Evolutionary conservation across 2,888 invertebrate species (phyloP).

Genomic region (Chaetoderma sp.): DNA sequence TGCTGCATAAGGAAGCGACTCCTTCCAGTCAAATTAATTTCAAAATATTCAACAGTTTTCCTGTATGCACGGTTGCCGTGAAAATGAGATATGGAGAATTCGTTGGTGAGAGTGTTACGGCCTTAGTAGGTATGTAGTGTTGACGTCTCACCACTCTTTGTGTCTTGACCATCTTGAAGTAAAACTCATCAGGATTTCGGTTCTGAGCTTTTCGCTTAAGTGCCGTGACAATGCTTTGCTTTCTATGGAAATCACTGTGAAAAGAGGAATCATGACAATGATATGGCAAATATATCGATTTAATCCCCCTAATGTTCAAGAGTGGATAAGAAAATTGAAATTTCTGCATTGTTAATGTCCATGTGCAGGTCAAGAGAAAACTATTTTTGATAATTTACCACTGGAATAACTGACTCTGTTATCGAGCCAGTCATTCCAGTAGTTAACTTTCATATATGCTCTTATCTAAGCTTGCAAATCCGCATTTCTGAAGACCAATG

Average conservation of each 20-base stretch:
- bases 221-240: constrained; percentile 84
- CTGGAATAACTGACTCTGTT: too few relatives aligned
- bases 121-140: too few relatives aligned
- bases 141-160: constrained; percentile 49
- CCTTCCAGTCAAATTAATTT: too few relatives aligned
- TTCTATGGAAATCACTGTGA: constrained; percentile 80
- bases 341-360: not conserved
- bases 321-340: not conserved
- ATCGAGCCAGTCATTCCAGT: too few relatives aligned
- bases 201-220: constrained; percentile 87
- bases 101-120: too few relatives aligned
- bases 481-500: too few relatives aligned
- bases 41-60: too few relatives aligned
- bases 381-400: not conserved
- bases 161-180: constrained; percentile 75
- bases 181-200: constrained; percentile 98
- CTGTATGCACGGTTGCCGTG: too few relatives aligned
- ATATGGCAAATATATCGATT: not conserved
- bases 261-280: constrained; percentile 5
- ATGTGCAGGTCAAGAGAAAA: not conserved
- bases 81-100: too few relatives aligned
- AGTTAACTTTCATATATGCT: too few relatives aligned
- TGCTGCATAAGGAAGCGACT: too few relatives aligned
- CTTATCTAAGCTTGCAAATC: too few relatives aligned
- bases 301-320: not conserved